These are phyloP conservation scores for Stercorarius parasiticus DNA, from an alignment of 2,113 vertebrate species.

Conservation along the genomic window DNA sequence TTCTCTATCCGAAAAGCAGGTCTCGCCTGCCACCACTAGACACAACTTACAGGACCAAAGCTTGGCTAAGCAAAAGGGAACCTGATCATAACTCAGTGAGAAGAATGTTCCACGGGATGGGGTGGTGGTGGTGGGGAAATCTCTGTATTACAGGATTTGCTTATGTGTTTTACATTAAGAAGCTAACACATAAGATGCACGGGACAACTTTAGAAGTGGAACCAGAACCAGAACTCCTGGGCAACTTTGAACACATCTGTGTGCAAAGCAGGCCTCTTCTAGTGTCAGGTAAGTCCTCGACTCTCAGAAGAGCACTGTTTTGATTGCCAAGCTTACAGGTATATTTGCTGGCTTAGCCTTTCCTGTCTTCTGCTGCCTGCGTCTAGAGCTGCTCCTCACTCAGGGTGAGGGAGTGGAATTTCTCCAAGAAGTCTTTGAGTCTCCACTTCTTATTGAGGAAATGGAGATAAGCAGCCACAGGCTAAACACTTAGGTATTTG, in stretches of 20 bases:
- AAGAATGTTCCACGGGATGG: background rate
- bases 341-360: background rate
- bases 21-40: background rate
- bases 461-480: background rate
- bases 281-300: background rate
- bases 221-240: background rate
- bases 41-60: background rate
- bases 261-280: background rate
- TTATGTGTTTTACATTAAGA: background rate
- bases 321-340: background rate
- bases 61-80: background rate
- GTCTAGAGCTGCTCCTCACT: background rate
- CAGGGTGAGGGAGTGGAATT: background rate
- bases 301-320: background rate
- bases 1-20: background rate
- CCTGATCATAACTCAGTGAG: background rate
- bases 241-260: background rate
- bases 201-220: background rate
- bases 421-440: background rate
- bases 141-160: background rate
- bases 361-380: background rate
- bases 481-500: background rate
- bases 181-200: background rate
- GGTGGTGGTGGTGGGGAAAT: background rate
- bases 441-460: background rate